Evolutionary conservation across 2,113 vertebrate species (phyloP), one percentile per base, ranked within the genome.

Genomic region (Talpa occidentalis): DNA sequence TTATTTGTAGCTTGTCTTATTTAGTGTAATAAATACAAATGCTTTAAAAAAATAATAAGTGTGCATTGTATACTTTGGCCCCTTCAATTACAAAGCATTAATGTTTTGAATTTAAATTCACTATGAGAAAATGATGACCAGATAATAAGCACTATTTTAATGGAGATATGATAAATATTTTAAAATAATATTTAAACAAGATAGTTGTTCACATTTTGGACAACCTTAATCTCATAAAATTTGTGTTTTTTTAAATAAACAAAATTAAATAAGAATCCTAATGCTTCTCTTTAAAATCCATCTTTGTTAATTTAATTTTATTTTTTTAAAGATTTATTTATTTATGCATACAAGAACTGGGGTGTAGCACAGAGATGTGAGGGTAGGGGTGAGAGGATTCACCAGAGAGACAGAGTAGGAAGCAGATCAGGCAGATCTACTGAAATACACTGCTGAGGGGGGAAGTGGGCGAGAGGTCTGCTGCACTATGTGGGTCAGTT

Each of bases 101-200:
- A 4, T 54, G 11, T 52, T 88, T 88, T 5, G 64, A 84, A 76
- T 74, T 94, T 90, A 49, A 79, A 79, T 86, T 82, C 40, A 82
- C 44, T 62, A 14, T 93, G 90, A 37, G 69, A 49, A 62, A 87
- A 67, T 64, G 7, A 47, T 37, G 40, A 2, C 21, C 9, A 77
- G 40, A 44, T 1, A 83, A 1, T 70, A 42, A 64, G 3, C 82
- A 81, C 11, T 35, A 72, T 12, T 77, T 84, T 52, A 79, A 69
- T 74, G 32, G 4, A 2, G 73, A 93, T 82, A 87, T 32, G 54
- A 64, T 7, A 66, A 67, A 82, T 0, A 6, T 11, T 80, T 60
- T 69, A 16, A 88, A 80, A 44, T 84, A 78, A 78, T 86, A 64
- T 67, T 64, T 89, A 59, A 21, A 83, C 30, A 15, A 90, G 10